phyloP scores from a whole-genome alignment of 2,113 vertebrate genomes.

The Promerops cafer region DNA sequence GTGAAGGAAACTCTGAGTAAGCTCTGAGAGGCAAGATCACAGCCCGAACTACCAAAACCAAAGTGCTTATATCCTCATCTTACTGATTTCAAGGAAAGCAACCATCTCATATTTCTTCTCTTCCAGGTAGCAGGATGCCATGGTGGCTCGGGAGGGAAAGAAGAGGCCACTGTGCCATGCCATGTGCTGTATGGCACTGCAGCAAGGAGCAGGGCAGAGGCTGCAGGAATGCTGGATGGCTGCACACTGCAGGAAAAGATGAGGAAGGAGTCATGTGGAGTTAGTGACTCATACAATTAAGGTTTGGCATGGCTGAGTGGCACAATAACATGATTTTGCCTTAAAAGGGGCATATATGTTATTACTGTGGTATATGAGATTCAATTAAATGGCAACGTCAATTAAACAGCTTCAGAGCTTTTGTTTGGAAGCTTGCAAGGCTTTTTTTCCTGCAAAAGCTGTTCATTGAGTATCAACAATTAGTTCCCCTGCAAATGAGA shows the following conservation, averaged over 20 bases:
- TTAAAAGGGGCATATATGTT: neutral
- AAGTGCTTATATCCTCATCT: neutral
- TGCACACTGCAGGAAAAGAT: neutral
- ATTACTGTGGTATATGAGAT: neutral
- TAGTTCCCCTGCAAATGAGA: neutral
- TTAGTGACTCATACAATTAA: neutral
- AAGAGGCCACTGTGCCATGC: neutral
- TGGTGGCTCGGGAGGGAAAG: neutral
- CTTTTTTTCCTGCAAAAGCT: neutral
- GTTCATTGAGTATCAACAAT: neutral
- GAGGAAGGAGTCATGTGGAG: neutral
- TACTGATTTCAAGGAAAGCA: neutral
- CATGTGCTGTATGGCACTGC: neutral
- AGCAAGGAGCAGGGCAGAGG: neutral
- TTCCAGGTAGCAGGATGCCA: neutral
- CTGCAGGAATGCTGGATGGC: neutral
- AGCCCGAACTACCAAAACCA: neutral
- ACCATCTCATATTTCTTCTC: neutral
- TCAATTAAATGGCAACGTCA: fast-evolving
- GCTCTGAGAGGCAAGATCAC: neutral
- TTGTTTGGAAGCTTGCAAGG: neutral
- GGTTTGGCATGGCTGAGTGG: neutral
- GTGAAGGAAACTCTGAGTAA: neutral
- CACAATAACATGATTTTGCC: neutral
- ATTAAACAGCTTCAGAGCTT: neutral